Conservation (phyloP, 2,888 invertebrate genomes). For the Polyploca ridens region DNA sequence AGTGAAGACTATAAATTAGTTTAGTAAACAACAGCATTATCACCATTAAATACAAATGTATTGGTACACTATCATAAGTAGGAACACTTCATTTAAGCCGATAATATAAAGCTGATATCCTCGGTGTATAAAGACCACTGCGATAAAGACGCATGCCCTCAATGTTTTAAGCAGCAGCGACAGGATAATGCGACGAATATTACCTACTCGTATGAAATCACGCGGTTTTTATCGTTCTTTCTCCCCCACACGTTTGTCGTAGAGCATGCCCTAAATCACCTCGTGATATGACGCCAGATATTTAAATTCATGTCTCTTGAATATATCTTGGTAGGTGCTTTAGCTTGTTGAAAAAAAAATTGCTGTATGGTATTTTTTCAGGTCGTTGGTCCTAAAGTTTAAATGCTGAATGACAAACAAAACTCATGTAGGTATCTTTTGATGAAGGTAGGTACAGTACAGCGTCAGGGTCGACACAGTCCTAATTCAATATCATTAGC, state of each 20-base stretch:
- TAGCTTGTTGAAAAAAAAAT: background rate
- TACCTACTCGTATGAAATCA: slow-evolving; percentile 10
- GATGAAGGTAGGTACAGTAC: background rate
- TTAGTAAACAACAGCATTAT: too few relatives aligned
- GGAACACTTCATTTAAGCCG: background rate
- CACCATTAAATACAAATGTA: too few relatives aligned
- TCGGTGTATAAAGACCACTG: background rate
- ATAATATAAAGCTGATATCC: background rate
- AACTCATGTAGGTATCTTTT: background rate
- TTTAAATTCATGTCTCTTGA: slow-evolving; percentile 35
- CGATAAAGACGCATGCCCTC: background rate
- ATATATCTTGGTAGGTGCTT: background rate
- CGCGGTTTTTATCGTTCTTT: slow-evolving; percentile 31
- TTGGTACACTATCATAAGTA: background rate
- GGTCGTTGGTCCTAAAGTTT: background rate
- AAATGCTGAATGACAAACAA: background rate
- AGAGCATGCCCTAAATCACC: slow-evolving; percentile 40
- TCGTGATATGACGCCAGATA: slow-evolving; percentile 34
- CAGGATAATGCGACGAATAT: slow-evolving; percentile 27
- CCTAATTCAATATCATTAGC: slow-evolving; percentile 13
- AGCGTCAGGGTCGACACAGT: background rate
- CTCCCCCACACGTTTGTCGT: slow-evolving; percentile 30
- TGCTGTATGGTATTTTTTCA: background rate
- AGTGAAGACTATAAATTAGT: too few relatives aligned
- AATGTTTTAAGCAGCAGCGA: slow-evolving; percentile 23